These are phyloP conservation scores for Scolopax rusticola DNA, from an alignment of 2,797 vertebrate species.

Conservation along the genomic window DNA sequence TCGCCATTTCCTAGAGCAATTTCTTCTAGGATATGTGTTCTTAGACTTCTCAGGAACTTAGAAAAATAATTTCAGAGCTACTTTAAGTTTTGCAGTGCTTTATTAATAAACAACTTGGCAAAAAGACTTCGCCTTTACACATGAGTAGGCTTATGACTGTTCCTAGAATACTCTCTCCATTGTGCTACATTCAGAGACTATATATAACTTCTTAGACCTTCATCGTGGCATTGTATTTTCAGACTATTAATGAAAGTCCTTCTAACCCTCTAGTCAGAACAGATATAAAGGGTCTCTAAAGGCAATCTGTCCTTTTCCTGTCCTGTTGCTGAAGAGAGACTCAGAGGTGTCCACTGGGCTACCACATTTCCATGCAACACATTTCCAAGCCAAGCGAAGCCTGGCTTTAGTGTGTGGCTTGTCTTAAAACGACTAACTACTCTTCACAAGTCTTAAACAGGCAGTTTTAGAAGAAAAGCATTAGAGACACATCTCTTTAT, in stretches of 20 bases:
- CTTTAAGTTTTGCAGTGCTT: background rate
- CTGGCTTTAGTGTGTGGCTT: background rate
- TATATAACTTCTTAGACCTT: background rate
- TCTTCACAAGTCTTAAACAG: background rate
- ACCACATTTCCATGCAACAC: background rate
- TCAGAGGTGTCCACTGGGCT: background rate
- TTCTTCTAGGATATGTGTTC: background rate
- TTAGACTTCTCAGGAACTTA: background rate
- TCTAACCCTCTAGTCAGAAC: background rate
- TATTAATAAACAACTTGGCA: background rate
- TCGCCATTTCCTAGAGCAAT: background rate
- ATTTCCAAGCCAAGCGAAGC: background rate
- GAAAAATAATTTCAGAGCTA: background rate
- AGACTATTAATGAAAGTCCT: background rate
- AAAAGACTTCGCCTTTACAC: background rate
- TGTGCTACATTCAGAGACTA: background rate
- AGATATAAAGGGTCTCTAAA: background rate
- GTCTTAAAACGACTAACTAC: background rate
- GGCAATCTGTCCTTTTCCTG: background rate
- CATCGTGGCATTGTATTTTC: background rate
- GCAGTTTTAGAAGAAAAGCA: background rate
- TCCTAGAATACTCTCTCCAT: background rate
- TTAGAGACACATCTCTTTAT: background rate
- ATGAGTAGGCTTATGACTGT: background rate
- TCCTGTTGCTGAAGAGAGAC: background rate